These are phyloP conservation scores for Vombatus ursinus DNA, from an alignment of 2,113 vertebrate genomes.

Conservation along the genomic window DNA sequence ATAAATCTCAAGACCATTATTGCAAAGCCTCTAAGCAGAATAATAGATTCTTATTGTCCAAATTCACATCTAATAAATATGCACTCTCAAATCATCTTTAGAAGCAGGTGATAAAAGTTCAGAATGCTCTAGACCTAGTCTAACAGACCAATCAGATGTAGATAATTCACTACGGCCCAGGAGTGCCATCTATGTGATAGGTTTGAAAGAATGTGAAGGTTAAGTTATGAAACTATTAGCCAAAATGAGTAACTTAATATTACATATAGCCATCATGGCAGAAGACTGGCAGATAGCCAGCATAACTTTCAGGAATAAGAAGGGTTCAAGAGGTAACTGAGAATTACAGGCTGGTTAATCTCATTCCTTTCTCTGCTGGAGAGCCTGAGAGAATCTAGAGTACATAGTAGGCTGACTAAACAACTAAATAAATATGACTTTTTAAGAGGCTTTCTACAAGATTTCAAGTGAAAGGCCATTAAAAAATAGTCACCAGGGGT, in stretches of 20 bases:
- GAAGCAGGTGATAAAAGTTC: conserved; percentile 10
- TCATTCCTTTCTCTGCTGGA: neutral
- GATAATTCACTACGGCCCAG: neutral
- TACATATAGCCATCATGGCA: neutral
- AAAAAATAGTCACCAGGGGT: neutral
- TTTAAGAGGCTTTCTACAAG: neutral
- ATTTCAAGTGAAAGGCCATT: neutral
- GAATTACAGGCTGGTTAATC: neutral
- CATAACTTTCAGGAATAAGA: neutral
- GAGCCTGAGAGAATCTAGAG: neutral
- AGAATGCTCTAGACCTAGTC: neutral
- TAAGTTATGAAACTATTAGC: conserved; percentile 8
- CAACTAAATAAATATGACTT: neutral
- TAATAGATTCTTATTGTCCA: neutral
- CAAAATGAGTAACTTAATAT: conserved; percentile 10
- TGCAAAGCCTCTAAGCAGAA: neutral
- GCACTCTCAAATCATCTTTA: conserved; percentile 24
- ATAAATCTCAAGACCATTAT: neutral
- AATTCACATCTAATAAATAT: neutral
- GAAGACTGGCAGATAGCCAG: neutral
- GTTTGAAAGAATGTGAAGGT: conserved; percentile 29
- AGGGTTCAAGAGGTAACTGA: neutral
- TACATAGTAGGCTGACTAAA: neutral
- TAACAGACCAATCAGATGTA: conserved; percentile 6
- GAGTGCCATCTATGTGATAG: neutral